A percentile compares a stretch with the other conserved stretches of the same genome.
phyloP scores from a whole-genome alignment of 1,140 invertebrate genomes.

The Sarcophaga bullata region DNA sequence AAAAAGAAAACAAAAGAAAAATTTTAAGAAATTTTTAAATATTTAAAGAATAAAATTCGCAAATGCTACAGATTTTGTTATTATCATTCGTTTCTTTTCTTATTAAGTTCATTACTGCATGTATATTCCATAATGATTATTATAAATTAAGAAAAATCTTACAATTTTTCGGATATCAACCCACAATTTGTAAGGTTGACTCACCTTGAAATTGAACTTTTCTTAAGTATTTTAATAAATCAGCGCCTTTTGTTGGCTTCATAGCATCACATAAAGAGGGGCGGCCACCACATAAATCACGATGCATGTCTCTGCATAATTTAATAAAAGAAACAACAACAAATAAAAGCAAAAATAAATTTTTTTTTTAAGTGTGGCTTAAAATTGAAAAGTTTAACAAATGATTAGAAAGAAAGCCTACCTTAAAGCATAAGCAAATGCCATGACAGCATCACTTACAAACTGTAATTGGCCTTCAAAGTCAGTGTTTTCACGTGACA shows the following conservation, averaged over 20 bases:
- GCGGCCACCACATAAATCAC: slow-evolving; percentile 76
- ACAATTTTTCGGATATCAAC: not conserved
- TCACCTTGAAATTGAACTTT: slow-evolving; percentile 87
- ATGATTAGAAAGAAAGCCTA: slow-evolving; percentile 58
- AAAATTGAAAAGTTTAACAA: not conserved
- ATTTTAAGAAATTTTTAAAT: not conserved
- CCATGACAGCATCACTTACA: slow-evolving; percentile 91
- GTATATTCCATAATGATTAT: not conserved
- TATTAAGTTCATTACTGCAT: not conserved
- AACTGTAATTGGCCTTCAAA: slow-evolving; percentile 93
- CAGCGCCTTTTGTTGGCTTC: slow-evolving; percentile 87
- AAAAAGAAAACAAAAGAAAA: slow-evolving; percentile 9
- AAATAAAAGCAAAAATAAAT: not conserved
- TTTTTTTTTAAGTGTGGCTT: not conserved
- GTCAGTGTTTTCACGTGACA: slow-evolving; percentile 79
- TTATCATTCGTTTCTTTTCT: not conserved
- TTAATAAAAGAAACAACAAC: not conserved
- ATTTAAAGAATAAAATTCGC: not conserved
- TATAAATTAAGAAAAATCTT: not conserved
- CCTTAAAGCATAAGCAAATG: slow-evolving; percentile 88
- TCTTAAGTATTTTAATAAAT: slow-evolving; percentile 83
- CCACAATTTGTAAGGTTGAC: slow-evolving; percentile 41
- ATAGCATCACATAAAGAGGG: slow-evolving; percentile 85
- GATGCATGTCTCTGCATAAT: slow-evolving; percentile 81
- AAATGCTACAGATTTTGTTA: slow-evolving; percentile 18